Evolutionary conservation across 2,888 invertebrate genomes (phyloP).

Genomic region (Dryococelus australis): DNA sequence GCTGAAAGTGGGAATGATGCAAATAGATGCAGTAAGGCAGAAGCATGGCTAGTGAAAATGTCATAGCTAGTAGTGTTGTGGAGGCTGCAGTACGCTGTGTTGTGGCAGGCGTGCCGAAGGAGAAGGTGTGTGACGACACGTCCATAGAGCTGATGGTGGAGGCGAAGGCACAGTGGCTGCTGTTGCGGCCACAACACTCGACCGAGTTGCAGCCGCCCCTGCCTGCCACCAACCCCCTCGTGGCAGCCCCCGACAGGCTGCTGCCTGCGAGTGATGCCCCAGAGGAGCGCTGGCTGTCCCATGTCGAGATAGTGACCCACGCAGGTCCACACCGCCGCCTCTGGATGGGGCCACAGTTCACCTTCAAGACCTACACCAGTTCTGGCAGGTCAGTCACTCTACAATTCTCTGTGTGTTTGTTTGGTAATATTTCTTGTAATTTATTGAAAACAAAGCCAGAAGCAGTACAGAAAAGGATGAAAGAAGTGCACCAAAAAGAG

Average conservation of each 20-base stretch:
- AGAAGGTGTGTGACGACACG: slow-evolving; percentile 86
- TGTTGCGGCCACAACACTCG: slow-evolving; percentile 69
- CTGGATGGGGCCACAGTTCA: slow-evolving; percentile 99
- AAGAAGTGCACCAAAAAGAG: no score
- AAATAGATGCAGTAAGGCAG: no score
- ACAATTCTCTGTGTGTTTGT: slow-evolving; percentile 51
- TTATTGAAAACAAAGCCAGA: no score
- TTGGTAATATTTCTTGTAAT: no score
- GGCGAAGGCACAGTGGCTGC: slow-evolving; percentile 89
- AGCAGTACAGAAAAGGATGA: no score
- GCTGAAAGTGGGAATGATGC: no score
- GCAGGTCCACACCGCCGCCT: slow-evolving; percentile 93
- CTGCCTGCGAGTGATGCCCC: slow-evolving; percentile 51
- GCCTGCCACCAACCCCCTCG: slow-evolving; percentile 71
- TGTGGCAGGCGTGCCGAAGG: slow-evolving; percentile 73
- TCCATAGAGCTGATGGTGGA: slow-evolving; percentile 85
- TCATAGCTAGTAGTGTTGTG: no score
- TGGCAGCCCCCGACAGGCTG: slow-evolving; percentile 55
- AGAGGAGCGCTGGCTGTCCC: slow-evolving; percentile 91
- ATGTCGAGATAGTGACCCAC: slow-evolving; percentile 97
- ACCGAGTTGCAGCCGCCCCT: slow-evolving; percentile 82
- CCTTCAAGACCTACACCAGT: slow-evolving; percentile 84
- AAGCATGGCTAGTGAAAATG: no score
- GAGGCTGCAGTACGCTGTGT: neutral
- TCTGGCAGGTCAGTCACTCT: slow-evolving; percentile 50